Percentiles rank a stretch among this genome's conserved stretches.
Evolutionary conservation across 2,888 invertebrate species (phyloP).

Genomic region (Lithophane semibrunnea): DNA sequence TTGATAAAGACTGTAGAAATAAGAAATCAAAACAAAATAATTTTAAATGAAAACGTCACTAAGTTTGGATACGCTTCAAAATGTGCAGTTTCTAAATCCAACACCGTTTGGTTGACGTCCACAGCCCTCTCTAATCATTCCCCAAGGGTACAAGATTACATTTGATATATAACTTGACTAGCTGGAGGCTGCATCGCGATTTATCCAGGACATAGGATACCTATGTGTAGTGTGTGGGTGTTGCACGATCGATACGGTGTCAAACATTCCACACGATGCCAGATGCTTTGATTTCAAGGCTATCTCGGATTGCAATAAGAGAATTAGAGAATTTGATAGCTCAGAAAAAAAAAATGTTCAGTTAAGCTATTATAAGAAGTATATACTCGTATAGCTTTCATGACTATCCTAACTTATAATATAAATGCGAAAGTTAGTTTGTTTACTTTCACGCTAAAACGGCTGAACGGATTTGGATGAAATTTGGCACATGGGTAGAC

Average conservation of each 20-base stretch:
- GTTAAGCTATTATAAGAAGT: not conserved
- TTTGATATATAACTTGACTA: not conserved
- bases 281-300: conserved; percentile 21
- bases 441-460: too few species aligned
- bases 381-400: not conserved
- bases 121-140: not conserved
- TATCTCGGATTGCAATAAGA: not conserved
- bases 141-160: not conserved
- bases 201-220: not conserved
- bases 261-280: conserved; percentile 1
- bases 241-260: conserved; percentile 31
- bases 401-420: too few species aligned
- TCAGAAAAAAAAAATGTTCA: not conserved
- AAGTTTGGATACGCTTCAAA: not conserved
- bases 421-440: too few species aligned
- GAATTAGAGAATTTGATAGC: not conserved
- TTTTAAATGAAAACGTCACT: not conserved
- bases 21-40: not conserved
- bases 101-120: too few species aligned
- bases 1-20: too few species aligned
- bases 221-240: not conserved
- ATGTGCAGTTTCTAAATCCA: not conserved
- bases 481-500: too few species aligned
- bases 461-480: too few species aligned
- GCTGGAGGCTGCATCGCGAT: not conserved